phyloP scores from a whole-genome alignment of 2,888 invertebrate species.

The Alviniconcha strummeri region DNA sequence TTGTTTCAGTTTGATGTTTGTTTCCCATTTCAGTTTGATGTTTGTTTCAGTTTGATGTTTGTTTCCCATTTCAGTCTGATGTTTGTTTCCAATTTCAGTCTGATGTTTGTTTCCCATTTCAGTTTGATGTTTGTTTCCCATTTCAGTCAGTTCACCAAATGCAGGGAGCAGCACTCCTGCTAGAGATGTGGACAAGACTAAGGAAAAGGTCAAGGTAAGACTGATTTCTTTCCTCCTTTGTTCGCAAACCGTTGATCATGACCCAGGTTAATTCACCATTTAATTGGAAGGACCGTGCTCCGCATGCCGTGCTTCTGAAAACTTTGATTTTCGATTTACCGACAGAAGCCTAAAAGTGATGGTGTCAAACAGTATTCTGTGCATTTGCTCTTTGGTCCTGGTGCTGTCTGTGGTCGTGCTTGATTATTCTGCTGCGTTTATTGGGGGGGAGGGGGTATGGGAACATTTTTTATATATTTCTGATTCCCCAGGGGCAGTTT shows the following conservation, averaged over 20 bases:
- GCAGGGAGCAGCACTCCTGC: conserved; percentile 9
- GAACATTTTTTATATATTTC: too few species aligned
- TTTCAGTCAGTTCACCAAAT: background rate
- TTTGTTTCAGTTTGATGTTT: too few species aligned
- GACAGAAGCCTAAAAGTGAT: background rate
- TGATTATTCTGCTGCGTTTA: too few species aligned
- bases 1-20: too few species aligned
- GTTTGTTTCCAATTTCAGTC: too few species aligned
- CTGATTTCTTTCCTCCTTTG: background rate
- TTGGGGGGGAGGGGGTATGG: too few species aligned
- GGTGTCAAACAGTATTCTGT: background rate
- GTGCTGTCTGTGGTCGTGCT: too few species aligned
- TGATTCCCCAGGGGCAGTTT: too few species aligned
- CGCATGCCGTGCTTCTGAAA: background rate
- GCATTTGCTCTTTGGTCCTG: background rate
- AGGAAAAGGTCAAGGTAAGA: conserved; percentile 26
- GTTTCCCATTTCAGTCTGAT: too few species aligned
- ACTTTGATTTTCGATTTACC: background rate
- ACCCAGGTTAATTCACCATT: background rate
- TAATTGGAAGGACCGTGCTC: background rate
- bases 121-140: background rate
- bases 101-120: too few species aligned
- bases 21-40: too few species aligned
- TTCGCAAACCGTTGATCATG: background rate
- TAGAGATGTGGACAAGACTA: conserved; percentile 18